Evolutionary conservation across 2,888 invertebrate genomes (phyloP), one percentile per base, ranked within the genome.

Genomic region (Phortica magna): DNA sequence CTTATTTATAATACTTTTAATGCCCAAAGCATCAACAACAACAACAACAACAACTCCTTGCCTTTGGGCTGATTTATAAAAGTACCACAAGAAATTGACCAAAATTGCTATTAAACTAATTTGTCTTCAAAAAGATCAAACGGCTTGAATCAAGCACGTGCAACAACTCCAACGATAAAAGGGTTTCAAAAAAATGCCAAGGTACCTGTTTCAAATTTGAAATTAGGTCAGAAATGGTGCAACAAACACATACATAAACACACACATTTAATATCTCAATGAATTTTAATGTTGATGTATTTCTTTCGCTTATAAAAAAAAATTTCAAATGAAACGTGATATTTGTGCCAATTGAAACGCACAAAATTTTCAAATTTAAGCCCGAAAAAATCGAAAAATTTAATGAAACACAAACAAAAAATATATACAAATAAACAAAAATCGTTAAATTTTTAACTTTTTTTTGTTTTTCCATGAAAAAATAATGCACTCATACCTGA

Each of bases 121-220:
- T 61, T 61, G 61, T 61, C 61, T 61, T 61, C 22, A 61, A 61
- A 17, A 61, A 19, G 19, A 61, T 61, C 61, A 61, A 61, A 61
- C 55, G 22, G 0, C 19, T 17, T 61, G 61, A 61, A 61, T 19
- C 19, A 14, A 61, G 19, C 10, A 61, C 61, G 61, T 61, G 61
- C 22, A 7, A 7, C 59, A 1, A 7, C 22, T 5, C 17, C 7
- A 22, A 7, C 61, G 5, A 4, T 17, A 17, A 61, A 61, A 61
- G 22, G 4, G 61, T 12, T 48, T 14, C 3, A 48, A 61, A 61
- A 22, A 61, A 61, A 17, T 17, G 7, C 61, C 10, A 12, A 17
- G 10, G 22, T 88, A 85, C 88, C 87, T 88, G 85, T 85, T 88
- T 80, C 88, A 83, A 88, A 85, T 85, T 83, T 84, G 81, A 83